Conservation (phyloP, 1,140 invertebrate genomes). For the Drosophila sproati region DNA sequence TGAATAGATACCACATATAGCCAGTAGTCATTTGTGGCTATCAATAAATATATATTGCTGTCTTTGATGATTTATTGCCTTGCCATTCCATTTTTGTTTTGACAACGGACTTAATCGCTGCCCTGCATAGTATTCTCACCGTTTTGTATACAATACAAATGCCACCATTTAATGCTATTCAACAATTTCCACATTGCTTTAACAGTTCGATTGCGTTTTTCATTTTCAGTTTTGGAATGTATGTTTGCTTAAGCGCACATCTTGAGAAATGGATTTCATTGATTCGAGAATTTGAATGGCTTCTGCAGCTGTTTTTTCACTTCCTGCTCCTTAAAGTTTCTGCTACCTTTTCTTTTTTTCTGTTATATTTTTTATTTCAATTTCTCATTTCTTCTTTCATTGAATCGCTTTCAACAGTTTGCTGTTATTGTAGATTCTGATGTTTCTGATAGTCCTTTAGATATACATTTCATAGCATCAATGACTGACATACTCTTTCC, state of each 20-base stretch:
- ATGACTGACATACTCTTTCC: constrained; percentile 37
- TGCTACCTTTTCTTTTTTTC: constrained; percentile 7
- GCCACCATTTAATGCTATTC: background rate
- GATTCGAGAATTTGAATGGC: constrained; percentile 60
- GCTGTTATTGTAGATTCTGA: constrained; percentile 25
- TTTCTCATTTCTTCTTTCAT: background rate
- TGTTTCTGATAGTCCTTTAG: constrained; percentile 45
- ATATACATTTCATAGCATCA: constrained; percentile 62
- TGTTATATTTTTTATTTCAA: no score
- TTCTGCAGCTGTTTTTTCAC: constrained; percentile 17
- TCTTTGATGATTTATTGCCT: constrained; percentile 77
- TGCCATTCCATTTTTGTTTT: constrained; percentile 45
- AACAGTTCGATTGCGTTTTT: constrained; percentile 17
- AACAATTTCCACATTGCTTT: constrained; percentile 1
- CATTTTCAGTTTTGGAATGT: constrained; percentile 12
- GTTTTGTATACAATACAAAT: constrained; percentile 1
- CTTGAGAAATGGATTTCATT: constrained; percentile 66
- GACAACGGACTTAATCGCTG: background rate
- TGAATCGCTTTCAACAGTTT: constrained; percentile 44
- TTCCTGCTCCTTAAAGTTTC: constrained; percentile 30
- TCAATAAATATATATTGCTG: constrained; percentile 61
- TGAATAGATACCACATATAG: background rate
- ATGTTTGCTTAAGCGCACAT: constrained; percentile 50
- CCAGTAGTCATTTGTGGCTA: constrained; percentile 60
- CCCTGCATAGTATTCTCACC: background rate